Conservation (phyloP, 2,113 vertebrate species). For the Tinamus guttatus region DNA sequence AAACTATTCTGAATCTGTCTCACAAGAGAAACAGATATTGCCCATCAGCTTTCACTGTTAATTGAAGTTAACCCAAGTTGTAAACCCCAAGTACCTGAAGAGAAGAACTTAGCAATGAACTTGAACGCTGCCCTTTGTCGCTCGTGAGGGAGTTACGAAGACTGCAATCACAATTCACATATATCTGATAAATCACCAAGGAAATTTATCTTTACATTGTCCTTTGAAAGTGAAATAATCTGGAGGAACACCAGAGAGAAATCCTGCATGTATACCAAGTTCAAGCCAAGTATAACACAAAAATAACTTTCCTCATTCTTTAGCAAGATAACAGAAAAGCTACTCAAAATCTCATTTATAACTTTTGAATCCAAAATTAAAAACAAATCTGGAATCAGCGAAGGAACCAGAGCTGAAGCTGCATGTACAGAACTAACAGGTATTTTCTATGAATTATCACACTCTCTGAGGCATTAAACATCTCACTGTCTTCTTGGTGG, state of each 20-base stretch:
- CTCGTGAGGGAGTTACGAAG: background rate
- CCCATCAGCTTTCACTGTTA: background rate
- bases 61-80: background rate
- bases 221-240: background rate
- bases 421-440: background rate
- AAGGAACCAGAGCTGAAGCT: background rate
- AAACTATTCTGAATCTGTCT: background rate
- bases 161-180: background rate
- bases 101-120: background rate
- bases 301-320: background rate
- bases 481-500: background rate
- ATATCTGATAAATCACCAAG: background rate
- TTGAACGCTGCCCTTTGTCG: background rate
- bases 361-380: background rate
- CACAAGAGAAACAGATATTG: background rate
- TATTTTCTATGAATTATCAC: background rate
- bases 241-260: background rate
- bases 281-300: background rate
- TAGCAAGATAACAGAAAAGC: background rate
- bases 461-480: background rate
- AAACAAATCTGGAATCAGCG: background rate
- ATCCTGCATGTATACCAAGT: background rate
- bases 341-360: background rate
- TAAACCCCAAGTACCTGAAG: background rate
- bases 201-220: background rate